Conservation (phyloP, 2,797 vertebrate genomes). For the Meriones psammophilus region DNA sequence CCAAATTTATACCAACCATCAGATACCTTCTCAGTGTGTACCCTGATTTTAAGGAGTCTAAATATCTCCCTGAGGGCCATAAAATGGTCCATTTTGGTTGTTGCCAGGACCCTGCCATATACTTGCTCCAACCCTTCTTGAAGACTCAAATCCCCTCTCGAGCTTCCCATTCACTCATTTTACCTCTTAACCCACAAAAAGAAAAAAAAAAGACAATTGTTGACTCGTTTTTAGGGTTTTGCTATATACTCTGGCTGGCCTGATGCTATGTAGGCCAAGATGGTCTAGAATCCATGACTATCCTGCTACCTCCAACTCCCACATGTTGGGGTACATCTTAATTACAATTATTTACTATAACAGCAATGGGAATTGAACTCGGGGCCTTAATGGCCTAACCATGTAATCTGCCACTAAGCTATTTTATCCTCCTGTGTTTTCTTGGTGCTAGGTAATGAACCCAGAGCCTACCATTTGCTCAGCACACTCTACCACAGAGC, state of each 20-base stretch:
- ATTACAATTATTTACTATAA: neutral
- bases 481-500: neutral
- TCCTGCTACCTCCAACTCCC: neutral
- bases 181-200: neutral
- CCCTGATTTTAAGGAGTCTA: neutral
- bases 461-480: neutral
- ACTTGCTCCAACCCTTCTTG: neutral
- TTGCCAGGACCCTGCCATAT: neutral
- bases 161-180: neutral
- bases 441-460: neutral
- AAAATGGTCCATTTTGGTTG: constrained; percentile 45
- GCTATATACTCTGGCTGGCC: neutral
- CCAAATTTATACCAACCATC: neutral
- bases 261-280: neutral
- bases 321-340: neutral
- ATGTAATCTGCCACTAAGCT: neutral
- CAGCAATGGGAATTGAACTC: neutral
- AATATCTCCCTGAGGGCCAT: neutral
- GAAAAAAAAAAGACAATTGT: neutral
- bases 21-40: neutral
- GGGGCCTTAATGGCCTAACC: neutral
- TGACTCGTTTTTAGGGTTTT: neutral
- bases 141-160: rapidly evolving
- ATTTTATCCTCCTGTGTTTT: neutral
- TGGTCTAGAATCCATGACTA: neutral